These are phyloP conservation scores for Quadriops clusia DNA, from an alignment of 2,888 invertebrate genomes.

Conservation along the genomic window DNA sequence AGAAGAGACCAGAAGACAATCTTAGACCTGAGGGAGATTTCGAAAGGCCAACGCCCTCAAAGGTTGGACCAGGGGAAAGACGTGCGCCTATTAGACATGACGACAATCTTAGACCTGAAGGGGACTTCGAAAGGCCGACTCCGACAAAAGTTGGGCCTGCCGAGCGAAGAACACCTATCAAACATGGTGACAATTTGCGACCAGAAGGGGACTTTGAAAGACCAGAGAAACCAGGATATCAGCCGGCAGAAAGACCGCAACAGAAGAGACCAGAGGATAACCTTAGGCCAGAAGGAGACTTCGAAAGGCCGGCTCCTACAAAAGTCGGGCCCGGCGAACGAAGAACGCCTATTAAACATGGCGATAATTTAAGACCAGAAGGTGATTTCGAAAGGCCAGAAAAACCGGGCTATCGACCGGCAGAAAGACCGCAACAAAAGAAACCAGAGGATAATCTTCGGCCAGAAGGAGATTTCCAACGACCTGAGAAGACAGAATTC, in stretches of 20 bases:
- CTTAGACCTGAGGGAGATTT: conserved; percentile 43
- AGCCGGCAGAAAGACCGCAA: conserved; percentile 32
- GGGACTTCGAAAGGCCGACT: conserved; percentile 39
- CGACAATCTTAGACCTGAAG: conserved; percentile 34
- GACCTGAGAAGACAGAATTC: conserved; percentile 34
- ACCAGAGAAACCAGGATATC: conserved; percentile 23
- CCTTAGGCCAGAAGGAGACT: conserved; percentile 36
- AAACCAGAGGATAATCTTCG: conserved; percentile 37
- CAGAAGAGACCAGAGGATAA: conserved; percentile 41
- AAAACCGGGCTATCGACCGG: conserved; percentile 30
- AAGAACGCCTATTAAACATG: conserved; percentile 30
- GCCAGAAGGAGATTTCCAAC: conserved; percentile 32
- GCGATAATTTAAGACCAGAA: conserved; percentile 31
- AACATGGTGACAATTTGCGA: conserved; percentile 38
- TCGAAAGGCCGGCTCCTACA: conserved; percentile 28
- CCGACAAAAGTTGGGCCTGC: conserved; percentile 27
- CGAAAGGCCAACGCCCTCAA: conserved; percentile 31
- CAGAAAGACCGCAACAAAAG: conserved; percentile 35
- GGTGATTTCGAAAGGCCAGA: conserved; percentile 37
- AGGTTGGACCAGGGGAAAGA: conserved; percentile 30
- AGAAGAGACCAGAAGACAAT: conserved; percentile 39
- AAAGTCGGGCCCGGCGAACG: conserved; percentile 28
- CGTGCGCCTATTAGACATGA: conserved; percentile 35
- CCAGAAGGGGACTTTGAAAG: conserved; percentile 42
- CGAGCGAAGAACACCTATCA: conserved; percentile 31